Base-by-base conservation (phyloP, 2,888 invertebrate genomes). In the Macrosiphum euphorbiae region DNA sequence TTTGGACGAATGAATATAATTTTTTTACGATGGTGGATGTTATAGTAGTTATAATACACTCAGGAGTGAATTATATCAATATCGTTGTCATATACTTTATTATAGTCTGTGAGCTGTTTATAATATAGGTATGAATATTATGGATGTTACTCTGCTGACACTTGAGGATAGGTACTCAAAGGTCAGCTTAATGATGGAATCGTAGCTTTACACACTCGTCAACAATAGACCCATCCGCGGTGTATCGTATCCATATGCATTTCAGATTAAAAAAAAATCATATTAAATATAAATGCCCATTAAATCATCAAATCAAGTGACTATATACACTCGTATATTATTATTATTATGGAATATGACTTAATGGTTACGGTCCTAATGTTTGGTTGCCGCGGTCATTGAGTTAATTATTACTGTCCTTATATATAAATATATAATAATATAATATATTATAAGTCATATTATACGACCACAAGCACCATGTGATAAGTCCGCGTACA, bases 141-240 rank as follows among this genome's bases (percentile, higher is more conserved):
- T 88, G 44, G 35, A 44, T 88, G 47, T n/a, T 35, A 24, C 52
- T 16, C n/a, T 88, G 55, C 28, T 35, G 41, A 58, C 58, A 58
- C 86, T 91, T 85, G 44, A 47, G 86, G 26, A 86, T 91, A 16
- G 28, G 35, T 78, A 24, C 86, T 58, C 86, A 91, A 91, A 91
- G 91, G 91, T 91, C 91, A 47, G 86, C 61, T 61, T 58, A 86
- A 84, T 84, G 28, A 91, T 52, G n/a, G n/a, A 55, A 85, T 41
- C 26, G 55, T 44, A 26, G 10, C 47, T 91, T 85, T 58, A 41
- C 41, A 55, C 58, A 86, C 91, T 58, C 85, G n/a, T 85, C 91
- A 55, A 91, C 24, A n/a, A 58, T 20, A 10, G 44, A 91, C 78
- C n/a, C 55, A 44, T 78, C 47, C 50, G 24, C 16, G n/a, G 35